phyloP scores from a whole-genome alignment of 2,113 vertebrate genomes.

The Silurus meridionalis region DNA sequence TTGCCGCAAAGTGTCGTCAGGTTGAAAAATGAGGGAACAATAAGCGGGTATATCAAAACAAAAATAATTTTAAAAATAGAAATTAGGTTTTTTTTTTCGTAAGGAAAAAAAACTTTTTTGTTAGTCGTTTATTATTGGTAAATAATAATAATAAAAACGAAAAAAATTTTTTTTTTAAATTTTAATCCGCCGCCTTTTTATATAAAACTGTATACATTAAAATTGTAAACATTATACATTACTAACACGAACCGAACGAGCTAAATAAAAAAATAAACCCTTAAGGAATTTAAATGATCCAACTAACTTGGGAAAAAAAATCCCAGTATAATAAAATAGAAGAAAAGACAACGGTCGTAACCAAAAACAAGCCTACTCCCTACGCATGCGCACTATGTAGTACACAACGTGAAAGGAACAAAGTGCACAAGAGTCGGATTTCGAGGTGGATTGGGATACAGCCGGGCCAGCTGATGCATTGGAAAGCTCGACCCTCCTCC shows the following conservation, averaged over 20 bases:
- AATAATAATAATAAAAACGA: not conserved
- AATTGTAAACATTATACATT: not conserved
- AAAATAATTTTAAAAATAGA: not conserved
- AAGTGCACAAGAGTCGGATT: too few relatives aligned
- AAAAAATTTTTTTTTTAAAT: too few relatives aligned
- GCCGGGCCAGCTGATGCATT: slow-evolving; percentile 43
- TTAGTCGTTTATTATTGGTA: not conserved
- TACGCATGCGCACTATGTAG: not conserved
- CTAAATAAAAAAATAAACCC: not conserved
- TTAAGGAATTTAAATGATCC: not conserved
- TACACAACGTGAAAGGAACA: too few relatives aligned
- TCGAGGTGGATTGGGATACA: not conserved
- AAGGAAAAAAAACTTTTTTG: not conserved
- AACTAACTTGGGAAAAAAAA: not conserved
- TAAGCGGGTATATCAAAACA: not conserved
- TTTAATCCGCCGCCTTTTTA: not conserved
- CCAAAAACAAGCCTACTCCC: not conserved
- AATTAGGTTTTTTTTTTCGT: not conserved
- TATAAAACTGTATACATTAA: not conserved
- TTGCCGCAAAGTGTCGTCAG: slow-evolving; percentile 31
- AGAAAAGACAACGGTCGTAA: not conserved
- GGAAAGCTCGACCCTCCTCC: slow-evolving; percentile 44
- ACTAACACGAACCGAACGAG: not conserved
- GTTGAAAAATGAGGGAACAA: not conserved
- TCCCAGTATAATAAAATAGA: not conserved